Base-by-base conservation (phyloP, 1,140 invertebrate genomes). In the Drosophila jambulina region DNA sequence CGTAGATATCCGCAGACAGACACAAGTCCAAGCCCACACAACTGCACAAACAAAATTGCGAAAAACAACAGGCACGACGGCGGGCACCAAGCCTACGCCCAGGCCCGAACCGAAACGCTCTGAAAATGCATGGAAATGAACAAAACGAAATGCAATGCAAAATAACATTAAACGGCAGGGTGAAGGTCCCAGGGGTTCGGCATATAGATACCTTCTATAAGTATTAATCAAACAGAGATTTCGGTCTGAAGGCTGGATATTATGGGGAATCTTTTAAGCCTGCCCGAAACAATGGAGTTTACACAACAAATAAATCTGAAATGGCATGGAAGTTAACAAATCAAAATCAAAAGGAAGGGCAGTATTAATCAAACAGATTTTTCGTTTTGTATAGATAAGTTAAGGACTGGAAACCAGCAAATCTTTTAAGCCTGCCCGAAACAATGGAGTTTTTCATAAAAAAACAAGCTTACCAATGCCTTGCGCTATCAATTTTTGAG, bases 41-140 rank as follows among this genome's bases (percentile, higher is more conserved):
- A 76, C 72, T 67, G 74, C 43, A 64, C 74, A 76, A 76, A 76
- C 61, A 65, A 56, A 56, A 56, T 72, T 60, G 70, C 67, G 67
- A 72, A 72, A 72, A 72, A 56, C 67, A 70, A 45, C 46, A 45
- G 58, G 23, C 60, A 32, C 54, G 51, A 54, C 38, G 4, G 12
- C n/a, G 57, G 27, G 36, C 27, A 42, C 27, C 2, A 12, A 38
- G 60, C 53, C 64, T 74, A 74, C 70, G 70, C 70, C 68, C 70
- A 42, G 58, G 70, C 40, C 21, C 25, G 64, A 19, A 56, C 53
- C 56, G 67, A 70, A 70, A 56, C 67, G 67, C 68, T 71, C 70
- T 51, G 53, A 72, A 72, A 74, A 43, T 74, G 70, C 70, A 60
- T 72, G 68, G 53, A 74, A 74, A 74, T 74, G 72, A 74, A 74